Evolutionary conservation across 2,888 invertebrate genomes (phyloP).

Genomic region (Mythimna lalbum): DNA sequence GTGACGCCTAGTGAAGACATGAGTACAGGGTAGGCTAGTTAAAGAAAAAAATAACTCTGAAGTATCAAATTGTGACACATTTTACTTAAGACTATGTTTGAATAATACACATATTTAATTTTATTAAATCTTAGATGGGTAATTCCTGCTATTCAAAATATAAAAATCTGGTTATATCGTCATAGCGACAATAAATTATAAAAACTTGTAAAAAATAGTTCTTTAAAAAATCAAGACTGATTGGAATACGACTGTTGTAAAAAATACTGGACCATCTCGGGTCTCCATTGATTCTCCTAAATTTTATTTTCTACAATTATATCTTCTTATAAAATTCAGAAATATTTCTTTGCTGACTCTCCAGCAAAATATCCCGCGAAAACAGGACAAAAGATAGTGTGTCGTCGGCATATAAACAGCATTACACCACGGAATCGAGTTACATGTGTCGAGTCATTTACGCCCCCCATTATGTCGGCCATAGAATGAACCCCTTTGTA

Average conservation of each 20-base stretch:
- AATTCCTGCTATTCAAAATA: not conserved
- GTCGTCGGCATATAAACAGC: slow-evolving; percentile 79
- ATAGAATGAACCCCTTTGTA: slow-evolving; percentile 52
- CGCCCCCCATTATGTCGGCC: slow-evolving; percentile 54
- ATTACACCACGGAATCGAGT: slow-evolving; percentile 79
- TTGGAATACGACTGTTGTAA: not conserved
- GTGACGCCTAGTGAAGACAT: no score
- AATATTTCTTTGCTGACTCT: slow-evolving; percentile 65
- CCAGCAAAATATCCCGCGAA: slow-evolving; percentile 69
- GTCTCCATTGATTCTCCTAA: not conserved
- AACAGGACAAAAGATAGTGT: slow-evolving; percentile 78
- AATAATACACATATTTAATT: not conserved
- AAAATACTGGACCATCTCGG: not conserved
- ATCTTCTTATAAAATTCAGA: no score
- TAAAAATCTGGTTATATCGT: not conserved
- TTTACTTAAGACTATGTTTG: not conserved
- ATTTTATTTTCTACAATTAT: not conserved
- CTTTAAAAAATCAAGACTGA: not conserved
- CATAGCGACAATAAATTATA: not conserved
- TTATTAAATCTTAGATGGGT: not conserved
- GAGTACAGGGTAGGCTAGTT: not conserved
- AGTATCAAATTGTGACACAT: not conserved
- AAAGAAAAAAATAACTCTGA: not conserved
- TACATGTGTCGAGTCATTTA: slow-evolving; percentile 77
- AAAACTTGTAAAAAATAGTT: not conserved